A percentile compares a stretch with the other conserved stretches of the same genome.
Conservation (phyloP, 2,113 vertebrate genomes). For the Erpornis zantholeuca region DNA sequence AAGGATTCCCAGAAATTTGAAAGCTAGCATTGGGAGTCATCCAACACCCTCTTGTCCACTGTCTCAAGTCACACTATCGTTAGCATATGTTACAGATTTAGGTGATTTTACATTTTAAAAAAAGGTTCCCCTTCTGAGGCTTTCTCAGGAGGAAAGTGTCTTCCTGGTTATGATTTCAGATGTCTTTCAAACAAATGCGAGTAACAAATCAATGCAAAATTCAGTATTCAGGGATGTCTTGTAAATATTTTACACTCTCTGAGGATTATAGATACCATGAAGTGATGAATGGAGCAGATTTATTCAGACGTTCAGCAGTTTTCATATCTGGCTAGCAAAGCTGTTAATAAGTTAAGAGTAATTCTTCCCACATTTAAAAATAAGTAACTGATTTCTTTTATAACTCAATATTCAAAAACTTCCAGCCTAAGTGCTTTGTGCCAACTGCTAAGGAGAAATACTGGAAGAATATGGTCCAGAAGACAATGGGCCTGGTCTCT, state of each 20-base stretch:
- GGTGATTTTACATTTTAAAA: not conserved
- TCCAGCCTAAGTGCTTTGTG: not conserved
- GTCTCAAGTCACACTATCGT: not conserved
- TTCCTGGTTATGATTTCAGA: slow-evolving; percentile 11
- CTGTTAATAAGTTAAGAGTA: not conserved
- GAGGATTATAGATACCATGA: not conserved
- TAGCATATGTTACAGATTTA: not conserved
- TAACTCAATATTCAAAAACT: not conserved
- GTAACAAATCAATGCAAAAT: slow-evolving; percentile 8
- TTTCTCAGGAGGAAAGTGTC: not conserved
- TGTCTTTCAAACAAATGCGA: not conserved
- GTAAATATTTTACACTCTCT: not conserved
- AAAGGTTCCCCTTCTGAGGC: not conserved
- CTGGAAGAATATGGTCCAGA: rapidly evolving
- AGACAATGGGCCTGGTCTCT: not conserved
- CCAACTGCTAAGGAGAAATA: not conserved
- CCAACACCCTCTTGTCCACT: not conserved
- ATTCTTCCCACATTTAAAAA: not conserved
- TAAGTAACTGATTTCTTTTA: not conserved
- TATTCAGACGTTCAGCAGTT: not conserved
- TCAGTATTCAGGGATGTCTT: not conserved
- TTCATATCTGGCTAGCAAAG: not conserved
- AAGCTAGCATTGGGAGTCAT: not conserved
- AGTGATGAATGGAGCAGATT: not conserved
- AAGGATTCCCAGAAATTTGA: not conserved